Conservation (phyloP, 2,888 invertebrate species). For the Meta bourneti region DNA sequence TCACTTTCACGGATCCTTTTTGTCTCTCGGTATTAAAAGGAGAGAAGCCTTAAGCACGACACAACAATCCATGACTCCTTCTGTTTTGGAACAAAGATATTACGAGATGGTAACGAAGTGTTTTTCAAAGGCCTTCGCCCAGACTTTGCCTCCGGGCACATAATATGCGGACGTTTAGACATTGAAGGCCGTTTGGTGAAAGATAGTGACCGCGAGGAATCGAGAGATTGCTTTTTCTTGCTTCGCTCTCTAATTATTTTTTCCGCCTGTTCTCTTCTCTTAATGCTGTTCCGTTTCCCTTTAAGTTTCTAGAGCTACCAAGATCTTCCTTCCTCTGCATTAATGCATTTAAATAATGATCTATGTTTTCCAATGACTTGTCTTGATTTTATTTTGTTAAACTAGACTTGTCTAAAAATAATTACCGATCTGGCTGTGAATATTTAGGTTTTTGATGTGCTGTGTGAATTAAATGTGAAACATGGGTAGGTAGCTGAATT, state of each 20-base stretch:
- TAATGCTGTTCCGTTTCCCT: background rate
- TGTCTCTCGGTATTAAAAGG: background rate
- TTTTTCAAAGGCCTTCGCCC: constrained; percentile 25
- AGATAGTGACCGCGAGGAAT: constrained; percentile 21
- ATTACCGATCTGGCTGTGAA: no score
- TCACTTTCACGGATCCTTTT: background rate
- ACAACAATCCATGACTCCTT: background rate
- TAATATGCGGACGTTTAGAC: constrained; percentile 32
- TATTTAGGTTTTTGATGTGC: no score
- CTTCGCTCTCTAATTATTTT: background rate
- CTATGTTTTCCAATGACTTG: background rate
- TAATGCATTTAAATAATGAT: background rate
- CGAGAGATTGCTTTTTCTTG: background rate
- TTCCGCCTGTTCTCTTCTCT: background rate
- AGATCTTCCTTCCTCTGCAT: background rate
- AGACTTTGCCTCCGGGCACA: constrained; percentile 21
- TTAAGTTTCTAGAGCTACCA: background rate
- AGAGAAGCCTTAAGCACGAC: background rate
- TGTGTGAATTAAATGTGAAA: no score
- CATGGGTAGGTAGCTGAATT: no score
- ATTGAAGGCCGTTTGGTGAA: constrained; percentile 42
- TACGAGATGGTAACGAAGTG: constrained; percentile 14
- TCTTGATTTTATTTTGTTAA: background rate
- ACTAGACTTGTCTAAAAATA: no score
- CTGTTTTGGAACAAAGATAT: constrained; percentile 23